Base-by-base conservation (phyloP, 2,797 vertebrate species). In the Pelochelys cantorii region DNA sequence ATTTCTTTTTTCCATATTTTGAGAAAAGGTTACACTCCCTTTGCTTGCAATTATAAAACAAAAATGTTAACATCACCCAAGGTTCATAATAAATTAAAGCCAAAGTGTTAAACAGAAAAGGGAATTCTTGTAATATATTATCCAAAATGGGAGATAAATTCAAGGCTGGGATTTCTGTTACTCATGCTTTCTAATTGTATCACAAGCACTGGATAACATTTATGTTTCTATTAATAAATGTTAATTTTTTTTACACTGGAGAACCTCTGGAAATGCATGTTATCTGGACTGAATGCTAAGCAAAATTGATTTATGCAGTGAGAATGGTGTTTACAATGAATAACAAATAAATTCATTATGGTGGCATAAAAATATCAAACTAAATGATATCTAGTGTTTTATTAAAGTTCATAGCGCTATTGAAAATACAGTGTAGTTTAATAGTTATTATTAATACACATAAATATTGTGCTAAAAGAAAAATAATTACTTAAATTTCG, bases 321-420 rank as follows among this genome's bases (percentile, higher is more conserved):
- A 96, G 95, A 96, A 95, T 89, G 93, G 93, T 92, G 74, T 93
- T 94, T 94, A 95, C 88, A 97, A 97, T 96, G 7, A 98, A 92
- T 96, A 97, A 97, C 97, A 97, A 97, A 95, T 93, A 96, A 98
- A 97, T 96, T 97, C 97, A 96, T 98, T 97, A 97, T 65, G 89
- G 94, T 95, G 95, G 85, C 92, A 97, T 97, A 97, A 98, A 98
- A 97, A 95, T 97, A 94, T 96, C 87, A 91, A 97, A 96, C 85
- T 93, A 97, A 97, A 97, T 97, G 97, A 95, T 92, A 97, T 82
- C 95, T 94, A 71, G 55, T 65, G 81, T 93, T 96, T 93, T 93
- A 86, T 95, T 90, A 93, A 90, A 85, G 54, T 82, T 65, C 42
- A 81, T 10, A 7, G 18, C 93, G 65, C 60, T 87, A 95, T 95